A percentile compares a stretch with the other conserved stretches of the same genome.
phyloP scores from a whole-genome alignment of 2,113 vertebrate genomes.

The Pavo muticus region DNA sequence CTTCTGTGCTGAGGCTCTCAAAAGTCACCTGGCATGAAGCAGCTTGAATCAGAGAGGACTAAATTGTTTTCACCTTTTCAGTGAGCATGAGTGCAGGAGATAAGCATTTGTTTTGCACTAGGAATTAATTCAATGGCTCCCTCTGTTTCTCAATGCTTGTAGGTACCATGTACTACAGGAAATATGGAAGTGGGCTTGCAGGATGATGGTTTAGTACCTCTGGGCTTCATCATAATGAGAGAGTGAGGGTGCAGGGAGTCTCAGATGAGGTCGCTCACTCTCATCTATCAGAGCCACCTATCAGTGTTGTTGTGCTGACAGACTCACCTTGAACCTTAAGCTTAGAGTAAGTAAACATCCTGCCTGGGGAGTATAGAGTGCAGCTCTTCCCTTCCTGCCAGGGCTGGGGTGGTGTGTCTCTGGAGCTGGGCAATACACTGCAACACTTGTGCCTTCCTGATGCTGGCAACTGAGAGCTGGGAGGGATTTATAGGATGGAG shows the following conservation, averaged over 20 bases:
- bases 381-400: not conserved
- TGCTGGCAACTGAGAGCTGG: not conserved
- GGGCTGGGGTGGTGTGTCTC: not conserved
- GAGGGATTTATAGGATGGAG: not conserved
- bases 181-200: not conserved
- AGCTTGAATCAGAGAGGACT: not conserved
- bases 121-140: not conserved
- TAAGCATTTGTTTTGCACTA: not conserved
- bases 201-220: not conserved
- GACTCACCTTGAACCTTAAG: accelerated
- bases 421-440: accelerated
- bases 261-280: accelerated
- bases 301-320: not conserved
- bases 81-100: not conserved
- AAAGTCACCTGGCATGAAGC: not conserved
- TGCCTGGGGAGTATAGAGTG: not conserved
- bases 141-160: not conserved
- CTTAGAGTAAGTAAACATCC: not conserved
- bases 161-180: not conserved
- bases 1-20: not conserved
- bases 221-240: not conserved
- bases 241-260: not conserved
- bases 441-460: not conserved
- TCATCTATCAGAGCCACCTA: not conserved
- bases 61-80: not conserved